phyloP scores from a whole-genome alignment of 1,140 invertebrate genomes.

The Brachionus sp. region DNA sequence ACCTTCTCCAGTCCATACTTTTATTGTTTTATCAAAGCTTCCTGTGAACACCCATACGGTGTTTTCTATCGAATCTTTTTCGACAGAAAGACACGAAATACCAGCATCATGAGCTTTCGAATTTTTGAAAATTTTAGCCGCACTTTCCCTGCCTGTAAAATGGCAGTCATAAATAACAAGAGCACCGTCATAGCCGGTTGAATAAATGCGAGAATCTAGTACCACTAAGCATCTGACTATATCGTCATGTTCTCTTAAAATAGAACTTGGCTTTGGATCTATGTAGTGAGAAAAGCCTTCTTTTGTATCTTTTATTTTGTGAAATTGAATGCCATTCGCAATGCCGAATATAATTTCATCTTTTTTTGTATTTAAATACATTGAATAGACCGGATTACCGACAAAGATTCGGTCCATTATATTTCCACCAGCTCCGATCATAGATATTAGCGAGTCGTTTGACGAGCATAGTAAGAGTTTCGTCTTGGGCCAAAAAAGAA shows the following conservation, averaged over 20 bases:
- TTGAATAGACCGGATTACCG: constrained; percentile 56
- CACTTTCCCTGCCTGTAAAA: constrained; percentile 53
- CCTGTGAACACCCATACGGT: constrained; percentile 58
- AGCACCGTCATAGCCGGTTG: constrained; percentile 57
- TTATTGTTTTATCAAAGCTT: constrained; percentile 59
- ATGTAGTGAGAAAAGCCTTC: not conserved
- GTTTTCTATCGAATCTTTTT: constrained; percentile 55
- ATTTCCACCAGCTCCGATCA: constrained; percentile 37
- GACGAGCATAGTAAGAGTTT: constrained; percentile 36
- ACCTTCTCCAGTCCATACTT: constrained; percentile 59
- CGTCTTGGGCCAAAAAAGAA: constrained; percentile 17
- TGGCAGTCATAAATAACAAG: constrained; percentile 58
- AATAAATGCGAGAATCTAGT: constrained; percentile 56
- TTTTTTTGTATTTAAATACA: constrained; percentile 51
- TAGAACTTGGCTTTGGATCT: constrained; percentile 47
- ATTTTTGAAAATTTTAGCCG: constrained; percentile 53
- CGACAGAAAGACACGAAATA: constrained; percentile 55
- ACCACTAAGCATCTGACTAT: constrained; percentile 56
- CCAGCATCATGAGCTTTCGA: constrained; percentile 57
- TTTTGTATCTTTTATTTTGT: not conserved
- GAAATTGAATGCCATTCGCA: constrained; percentile 35
- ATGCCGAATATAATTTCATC: not conserved
- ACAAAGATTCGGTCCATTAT: constrained; percentile 47
- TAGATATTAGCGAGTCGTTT: not conserved
- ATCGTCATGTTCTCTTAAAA: constrained; percentile 56